A percentile compares a stretch with the other conserved stretches of the same genome.
phyloP scores from a whole-genome alignment of 2,797 vertebrate genomes.

The Macropus fuliginosus region DNA sequence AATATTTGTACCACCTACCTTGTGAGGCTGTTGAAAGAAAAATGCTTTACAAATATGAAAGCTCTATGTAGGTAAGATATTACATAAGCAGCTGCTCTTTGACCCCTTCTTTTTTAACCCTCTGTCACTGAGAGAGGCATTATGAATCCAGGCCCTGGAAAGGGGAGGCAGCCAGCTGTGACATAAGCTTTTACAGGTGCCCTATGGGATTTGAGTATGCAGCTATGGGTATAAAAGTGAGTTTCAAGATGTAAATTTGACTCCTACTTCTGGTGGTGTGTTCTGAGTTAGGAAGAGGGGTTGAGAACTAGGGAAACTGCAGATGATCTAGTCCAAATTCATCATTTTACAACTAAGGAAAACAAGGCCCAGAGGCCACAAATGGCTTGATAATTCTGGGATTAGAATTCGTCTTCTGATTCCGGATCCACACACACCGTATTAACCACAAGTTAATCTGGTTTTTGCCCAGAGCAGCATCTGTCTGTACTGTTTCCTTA shows the following conservation, averaged over 20 bases:
- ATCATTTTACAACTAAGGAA: neutral
- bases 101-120: neutral
- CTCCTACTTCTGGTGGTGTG: neutral
- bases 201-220: neutral
- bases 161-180: neutral
- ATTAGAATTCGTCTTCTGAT: neutral
- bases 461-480: neutral
- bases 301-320: neutral
- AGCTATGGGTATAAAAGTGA: neutral
- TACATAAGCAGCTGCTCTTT: neutral
- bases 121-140: neutral
- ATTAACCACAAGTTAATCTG: neutral
- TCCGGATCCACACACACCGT: neutral
- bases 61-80: neutral
- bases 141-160: neutral
- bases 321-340: neutral
- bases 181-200: neutral
- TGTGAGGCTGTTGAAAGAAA: neutral
- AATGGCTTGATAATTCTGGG: neutral
- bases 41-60: neutral
- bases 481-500: neutral
- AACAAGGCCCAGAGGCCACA: neutral
- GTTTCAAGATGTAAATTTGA: neutral
- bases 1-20: neutral
- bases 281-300: neutral